Evolutionary conservation across 1,140 invertebrate genomes (phyloP).

Genomic region (Cotesia chilonis): DNA sequence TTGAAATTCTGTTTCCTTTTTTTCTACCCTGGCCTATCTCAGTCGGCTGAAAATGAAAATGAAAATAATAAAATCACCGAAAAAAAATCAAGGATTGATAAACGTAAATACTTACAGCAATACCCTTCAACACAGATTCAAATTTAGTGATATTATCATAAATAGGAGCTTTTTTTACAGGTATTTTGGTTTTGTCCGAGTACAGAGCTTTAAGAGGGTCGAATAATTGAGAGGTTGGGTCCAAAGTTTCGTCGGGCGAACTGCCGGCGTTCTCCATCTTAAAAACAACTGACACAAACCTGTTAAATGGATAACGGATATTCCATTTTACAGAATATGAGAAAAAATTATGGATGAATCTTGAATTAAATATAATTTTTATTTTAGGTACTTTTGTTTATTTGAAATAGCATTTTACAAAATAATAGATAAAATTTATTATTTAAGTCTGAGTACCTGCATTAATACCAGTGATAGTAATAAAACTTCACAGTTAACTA

Average conservation of each 20-base stretch:
- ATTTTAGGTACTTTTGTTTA: not conserved
- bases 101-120: conserved; percentile 34
- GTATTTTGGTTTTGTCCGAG: conserved; percentile 66
- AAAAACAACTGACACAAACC: conserved; percentile 31
- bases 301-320: not conserved
- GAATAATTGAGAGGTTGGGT: conserved; percentile 72
- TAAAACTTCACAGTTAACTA: conserved; percentile 4
- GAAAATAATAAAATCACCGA: not conserved
- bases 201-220: conserved; percentile 75
- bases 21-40: no score
- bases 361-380: no score
- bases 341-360: no score
- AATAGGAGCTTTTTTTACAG: conserved; percentile 65
- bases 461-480: conserved; percentile 18
- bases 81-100: conserved; percentile 3
- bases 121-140: conserved; percentile 58
- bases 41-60: no score
- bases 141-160: conserved; percentile 73
- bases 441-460: not conserved
- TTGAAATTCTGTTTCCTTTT: no score
- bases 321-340: not conserved
- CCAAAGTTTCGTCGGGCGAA: conserved; percentile 70
- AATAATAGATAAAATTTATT: not conserved
- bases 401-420: not conserved
- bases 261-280: conserved; percentile 53